Evolutionary conservation across 2,113 vertebrate species (phyloP).

Genomic region (Aviceda subcristata): DNA sequence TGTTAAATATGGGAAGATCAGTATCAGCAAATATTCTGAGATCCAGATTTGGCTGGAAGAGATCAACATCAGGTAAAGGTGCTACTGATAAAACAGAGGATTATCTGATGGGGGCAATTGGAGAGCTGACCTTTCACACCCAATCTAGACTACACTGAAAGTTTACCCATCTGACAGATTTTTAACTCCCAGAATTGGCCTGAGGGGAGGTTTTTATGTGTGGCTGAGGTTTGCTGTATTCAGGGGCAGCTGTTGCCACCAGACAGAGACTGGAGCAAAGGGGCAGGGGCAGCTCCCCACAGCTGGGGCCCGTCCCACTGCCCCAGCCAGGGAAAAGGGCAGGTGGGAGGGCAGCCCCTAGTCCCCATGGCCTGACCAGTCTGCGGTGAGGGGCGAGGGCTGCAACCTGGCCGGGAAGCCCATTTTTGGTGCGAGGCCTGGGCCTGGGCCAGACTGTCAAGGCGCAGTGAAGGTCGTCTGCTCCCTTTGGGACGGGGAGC

Average conservation of each 20-base stretch:
- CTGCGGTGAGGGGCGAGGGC: background rate
- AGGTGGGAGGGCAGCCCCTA: rapidly evolving
- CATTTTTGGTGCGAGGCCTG: background rate
- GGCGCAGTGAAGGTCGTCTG: rapidly evolving
- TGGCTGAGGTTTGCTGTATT: background rate
- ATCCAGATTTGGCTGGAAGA: conserved; percentile 70
- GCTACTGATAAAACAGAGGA: background rate
- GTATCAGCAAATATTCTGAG: conserved; percentile 70
- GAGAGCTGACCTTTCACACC: background rate
- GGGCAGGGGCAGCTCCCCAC: background rate
- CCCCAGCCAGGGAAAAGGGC: background rate
- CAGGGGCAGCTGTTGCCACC: rapidly evolving
- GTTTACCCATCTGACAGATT: background rate
- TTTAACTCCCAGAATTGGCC: background rate
- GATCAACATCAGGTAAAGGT: conserved; percentile 76
- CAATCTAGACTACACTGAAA: background rate
- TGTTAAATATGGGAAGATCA: conserved; percentile 72
- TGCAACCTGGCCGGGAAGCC: rapidly evolving
- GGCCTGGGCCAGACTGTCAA: background rate
- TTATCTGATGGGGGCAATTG: background rate
- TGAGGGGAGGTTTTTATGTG: background rate
- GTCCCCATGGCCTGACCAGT: rapidly evolving
- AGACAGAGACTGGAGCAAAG: background rate
- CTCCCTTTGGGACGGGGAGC: background rate
- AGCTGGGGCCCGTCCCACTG: background rate